Base-by-base conservation (phyloP, 2,888 invertebrate species). In the Drosophila prolongata region DNA sequence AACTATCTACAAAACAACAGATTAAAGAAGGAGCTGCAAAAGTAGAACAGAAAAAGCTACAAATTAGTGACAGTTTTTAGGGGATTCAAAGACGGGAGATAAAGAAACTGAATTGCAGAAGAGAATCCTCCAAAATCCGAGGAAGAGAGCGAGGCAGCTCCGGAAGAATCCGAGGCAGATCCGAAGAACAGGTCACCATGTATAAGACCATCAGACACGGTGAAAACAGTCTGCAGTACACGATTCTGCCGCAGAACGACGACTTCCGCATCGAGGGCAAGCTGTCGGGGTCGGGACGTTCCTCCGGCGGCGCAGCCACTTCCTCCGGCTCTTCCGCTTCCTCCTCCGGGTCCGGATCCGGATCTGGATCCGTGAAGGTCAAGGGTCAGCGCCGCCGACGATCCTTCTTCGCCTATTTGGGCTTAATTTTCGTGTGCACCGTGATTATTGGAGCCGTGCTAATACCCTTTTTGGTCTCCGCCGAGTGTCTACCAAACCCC, bases 141-240 rank as follows among this genome's bases (percentile, higher is more conserved):
- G 30, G 16, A 9, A 19, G n/a, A 14, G 35, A 37, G 4, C 13
- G 5, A n/a, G 35, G 9, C 6, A 37, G 52, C 24, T 24, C 14
- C 10, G 19, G 8, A 27, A 16, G 37, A 16, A 35, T 14, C 56
- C 6, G 13, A 14, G 37, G 24, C 24, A 24, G 27, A 57, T 16
- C 13, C 6, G 8, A 44, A 37, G 9, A 50, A 34, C 19, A 10
- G 43, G 19, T 47, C 54, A 90, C 75, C 47, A 95, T 95, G 95
- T 95, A 95, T 93, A 95, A 95, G 93, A 95, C 95, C 80, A 95
- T 95, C 90, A 93, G 95, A 75, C 95, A 95, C 91, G 95, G 95
- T 74, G 95, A 95, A 91, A 95, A 95, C 87, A 95, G 95, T 90
- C 93, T 95, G 83, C 95, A 95, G 90, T 95, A 95, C 92, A 95